Evolutionary conservation across 2,888 invertebrate genomes (phyloP).

Genomic region (Amiota communis): DNA sequence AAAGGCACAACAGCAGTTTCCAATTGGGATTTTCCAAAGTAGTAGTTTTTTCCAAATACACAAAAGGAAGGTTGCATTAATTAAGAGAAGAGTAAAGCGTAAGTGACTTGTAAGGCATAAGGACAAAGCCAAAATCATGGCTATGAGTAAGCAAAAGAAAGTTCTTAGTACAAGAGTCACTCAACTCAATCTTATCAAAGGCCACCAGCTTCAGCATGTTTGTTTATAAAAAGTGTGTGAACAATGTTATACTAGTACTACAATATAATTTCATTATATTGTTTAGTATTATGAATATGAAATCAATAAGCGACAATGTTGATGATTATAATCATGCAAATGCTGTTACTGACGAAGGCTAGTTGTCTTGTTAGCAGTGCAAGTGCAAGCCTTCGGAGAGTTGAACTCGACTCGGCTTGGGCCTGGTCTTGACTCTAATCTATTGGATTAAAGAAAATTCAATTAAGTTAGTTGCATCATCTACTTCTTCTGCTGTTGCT

Average conservation of each 20-base stretch:
- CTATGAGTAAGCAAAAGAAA: too few species aligned
- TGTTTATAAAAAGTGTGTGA: neutral
- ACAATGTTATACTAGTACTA: slow-evolving; percentile 28
- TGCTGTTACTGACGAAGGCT: neutral
- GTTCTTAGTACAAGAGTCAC: too few species aligned
- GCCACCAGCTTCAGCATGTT: neutral
- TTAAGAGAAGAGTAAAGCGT: neutral
- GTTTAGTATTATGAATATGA: slow-evolving; percentile 53
- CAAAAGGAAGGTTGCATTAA: slow-evolving; percentile 14
- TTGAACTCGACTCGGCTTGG: neutral
- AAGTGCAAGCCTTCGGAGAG: neutral
- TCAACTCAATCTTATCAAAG: neutral
- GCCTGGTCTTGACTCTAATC: slow-evolving; percentile 25
- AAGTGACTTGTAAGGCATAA: too few species aligned
- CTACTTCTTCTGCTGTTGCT: slow-evolving; percentile 7
- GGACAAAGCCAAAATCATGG: too few species aligned
- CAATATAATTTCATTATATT: slow-evolving; percentile 61
- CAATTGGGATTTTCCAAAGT: slow-evolving; percentile 1
- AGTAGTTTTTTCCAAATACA: neutral
- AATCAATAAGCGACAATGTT: slow-evolving; percentile 5
- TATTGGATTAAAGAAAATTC: slow-evolving; percentile 36
- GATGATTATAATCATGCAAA: neutral
- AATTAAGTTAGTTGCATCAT: slow-evolving; percentile 24
- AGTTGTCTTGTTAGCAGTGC: neutral
- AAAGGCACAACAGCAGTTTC: too few species aligned